Percentiles rank a stretch among this genome's conserved stretches.
Evolutionary conservation across 2,888 invertebrate species (phyloP).

Genomic region (Andrena camellia): DNA sequence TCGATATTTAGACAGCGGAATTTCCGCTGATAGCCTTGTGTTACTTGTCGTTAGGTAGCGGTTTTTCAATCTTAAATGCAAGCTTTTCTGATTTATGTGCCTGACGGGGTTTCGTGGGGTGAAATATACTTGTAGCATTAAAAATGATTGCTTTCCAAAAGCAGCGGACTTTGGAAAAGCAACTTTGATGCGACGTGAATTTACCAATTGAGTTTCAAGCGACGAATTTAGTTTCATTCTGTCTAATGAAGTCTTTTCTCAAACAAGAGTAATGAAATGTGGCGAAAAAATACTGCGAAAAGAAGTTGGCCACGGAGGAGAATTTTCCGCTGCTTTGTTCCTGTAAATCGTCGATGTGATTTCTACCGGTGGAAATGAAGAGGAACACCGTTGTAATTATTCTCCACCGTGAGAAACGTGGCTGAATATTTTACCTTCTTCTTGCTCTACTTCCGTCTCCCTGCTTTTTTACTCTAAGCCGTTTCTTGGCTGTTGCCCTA

Average conservation of each 20-base stretch:
- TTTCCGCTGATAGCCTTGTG: background rate
- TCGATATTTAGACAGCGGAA: conserved; percentile 8
- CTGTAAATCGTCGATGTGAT: conserved; percentile 9
- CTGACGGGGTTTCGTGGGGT: background rate
- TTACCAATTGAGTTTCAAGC: too few relatives aligned
- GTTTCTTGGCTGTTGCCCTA: background rate
- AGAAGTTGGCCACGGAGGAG: background rate
- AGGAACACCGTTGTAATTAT: conserved; percentile 31
- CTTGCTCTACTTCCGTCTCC: background rate
- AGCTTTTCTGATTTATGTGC: background rate
- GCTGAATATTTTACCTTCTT: conserved; percentile 31
- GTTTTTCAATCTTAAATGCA: conserved; percentile 11
- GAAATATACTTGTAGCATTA: background rate
- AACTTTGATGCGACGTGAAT: too few relatives aligned
- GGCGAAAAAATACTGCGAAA: background rate
- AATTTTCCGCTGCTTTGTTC: background rate
- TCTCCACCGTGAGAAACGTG: conserved; percentile 16
- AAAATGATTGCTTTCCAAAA: background rate
- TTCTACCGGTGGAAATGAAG: background rate
- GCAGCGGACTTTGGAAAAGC: too few relatives aligned
- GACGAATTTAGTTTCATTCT: too few relatives aligned
- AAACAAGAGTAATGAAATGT: conserved; percentile 8
- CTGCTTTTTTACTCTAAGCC: conserved; percentile 1
- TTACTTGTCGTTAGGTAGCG: conserved; percentile 9
- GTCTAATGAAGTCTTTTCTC: background rate